Percentiles rank a stretch among this genome's conserved stretches.
These are phyloP conservation scores for Noctua pronuba DNA, from an alignment of 2,888 invertebrate genomes.

Conservation along the genomic window DNA sequence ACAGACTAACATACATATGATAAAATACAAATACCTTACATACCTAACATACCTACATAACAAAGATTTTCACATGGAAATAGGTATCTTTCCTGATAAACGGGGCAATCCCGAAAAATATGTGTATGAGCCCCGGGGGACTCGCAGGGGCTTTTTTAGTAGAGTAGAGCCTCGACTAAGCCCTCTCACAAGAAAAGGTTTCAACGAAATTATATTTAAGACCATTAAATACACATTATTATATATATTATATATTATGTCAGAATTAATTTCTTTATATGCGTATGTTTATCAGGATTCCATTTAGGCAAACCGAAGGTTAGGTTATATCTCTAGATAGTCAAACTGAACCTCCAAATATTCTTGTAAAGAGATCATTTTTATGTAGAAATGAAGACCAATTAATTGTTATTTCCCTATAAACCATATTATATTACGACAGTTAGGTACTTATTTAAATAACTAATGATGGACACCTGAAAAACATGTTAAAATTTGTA, in stretches of 20 bases:
- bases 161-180: constrained; percentile 1
- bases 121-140: constrained; percentile 20
- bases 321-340: neutral
- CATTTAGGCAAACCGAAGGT: constrained; percentile 2
- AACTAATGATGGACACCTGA: no score
- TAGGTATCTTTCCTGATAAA: constrained; percentile 6
- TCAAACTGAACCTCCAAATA: neutral
- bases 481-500: no score
- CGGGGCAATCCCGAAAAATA: constrained; percentile 23
- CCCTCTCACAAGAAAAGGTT: constrained; percentile 35
- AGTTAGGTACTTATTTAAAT: no score
- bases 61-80: constrained; percentile 23
- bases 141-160: neutral
- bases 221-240: constrained; percentile 34
- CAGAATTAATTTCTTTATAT: constrained; percentile 22
- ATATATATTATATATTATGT: no score
- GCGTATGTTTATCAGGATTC: constrained; percentile 14
- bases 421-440: no score
- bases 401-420: no score
- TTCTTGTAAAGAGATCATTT: neutral
- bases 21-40: neutral
- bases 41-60: neutral
- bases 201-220: constrained; percentile 30
- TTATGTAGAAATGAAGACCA: no score
- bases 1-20: no score